Conservation (phyloP, 1,140 invertebrate genomes). For the Araneus ventricosus region DNA sequence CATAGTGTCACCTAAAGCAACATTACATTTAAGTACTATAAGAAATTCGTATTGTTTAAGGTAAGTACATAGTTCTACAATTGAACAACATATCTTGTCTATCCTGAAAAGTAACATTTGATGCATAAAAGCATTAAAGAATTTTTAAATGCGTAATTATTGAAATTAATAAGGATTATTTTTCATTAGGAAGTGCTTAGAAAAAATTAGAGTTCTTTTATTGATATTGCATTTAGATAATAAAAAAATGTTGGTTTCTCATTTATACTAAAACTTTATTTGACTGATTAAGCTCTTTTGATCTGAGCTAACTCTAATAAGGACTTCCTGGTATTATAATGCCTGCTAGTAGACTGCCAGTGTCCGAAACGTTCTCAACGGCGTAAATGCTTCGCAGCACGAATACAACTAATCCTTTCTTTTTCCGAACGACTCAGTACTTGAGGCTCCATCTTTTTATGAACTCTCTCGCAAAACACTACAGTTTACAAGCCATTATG, state of each 20-base stretch:
- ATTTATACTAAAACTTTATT: neutral
- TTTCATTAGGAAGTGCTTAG: too few species aligned
- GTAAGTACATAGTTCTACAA: neutral
- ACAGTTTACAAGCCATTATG: constrained; percentile 68
- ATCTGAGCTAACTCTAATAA: neutral
- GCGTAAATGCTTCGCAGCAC: constrained; percentile 74
- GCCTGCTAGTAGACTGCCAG: constrained; percentile 29
- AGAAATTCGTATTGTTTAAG: neutral
- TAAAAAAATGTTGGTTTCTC: neutral
- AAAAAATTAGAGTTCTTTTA: too few species aligned
- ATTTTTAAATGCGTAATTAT: neutral
- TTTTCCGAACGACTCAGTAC: constrained; percentile 46
- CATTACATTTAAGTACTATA: neutral
- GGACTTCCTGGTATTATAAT: neutral
- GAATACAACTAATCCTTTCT: constrained; percentile 65
- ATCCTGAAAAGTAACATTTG: neutral
- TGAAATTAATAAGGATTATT: neutral
- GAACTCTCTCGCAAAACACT: constrained; percentile 59
- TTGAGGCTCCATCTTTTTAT: constrained; percentile 62
- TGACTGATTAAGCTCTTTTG: neutral
- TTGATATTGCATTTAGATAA: too few species aligned
- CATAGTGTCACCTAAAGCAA: neutral
- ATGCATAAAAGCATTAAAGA: neutral
- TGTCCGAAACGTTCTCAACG: constrained; percentile 57
- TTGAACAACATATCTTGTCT: neutral